These are phyloP conservation scores for Scylla paramamosain DNA, from an alignment of 1,140 invertebrate genomes.

Conservation along the genomic window DNA sequence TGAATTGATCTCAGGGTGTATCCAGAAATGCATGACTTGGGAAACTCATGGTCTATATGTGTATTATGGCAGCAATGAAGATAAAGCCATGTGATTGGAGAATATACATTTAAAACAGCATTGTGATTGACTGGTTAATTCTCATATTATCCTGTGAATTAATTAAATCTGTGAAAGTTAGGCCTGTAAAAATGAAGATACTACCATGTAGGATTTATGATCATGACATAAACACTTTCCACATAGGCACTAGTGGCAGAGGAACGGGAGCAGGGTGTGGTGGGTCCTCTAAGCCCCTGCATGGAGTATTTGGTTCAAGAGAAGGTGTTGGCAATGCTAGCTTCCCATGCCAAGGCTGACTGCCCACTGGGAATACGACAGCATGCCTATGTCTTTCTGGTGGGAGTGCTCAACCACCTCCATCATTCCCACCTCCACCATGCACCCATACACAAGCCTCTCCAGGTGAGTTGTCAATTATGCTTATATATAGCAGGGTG, in stretches of 20 bases:
- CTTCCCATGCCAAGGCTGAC: slow-evolving; percentile 70
- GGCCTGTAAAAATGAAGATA: too few species aligned
- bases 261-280: slow-evolving; percentile 57
- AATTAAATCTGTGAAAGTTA: too few species aligned
- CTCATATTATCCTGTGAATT: too few species aligned
- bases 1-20: too few species aligned
- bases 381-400: slow-evolving; percentile 75
- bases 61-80: too few species aligned
- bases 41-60: too few species aligned
- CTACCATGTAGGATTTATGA: too few species aligned
- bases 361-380: slow-evolving; percentile 76
- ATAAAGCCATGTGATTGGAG: too few species aligned
- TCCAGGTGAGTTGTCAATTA: slow-evolving; percentile 67
- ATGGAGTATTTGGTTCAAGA: slow-evolving; percentile 76
- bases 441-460: slow-evolving; percentile 73
- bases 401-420: slow-evolving; percentile 74
- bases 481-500: too few species aligned
- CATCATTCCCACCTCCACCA: slow-evolving; percentile 77
- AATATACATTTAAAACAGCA: too few species aligned
- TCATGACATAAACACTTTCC: background rate
- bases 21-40: too few species aligned
- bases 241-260: slow-evolving; percentile 72
- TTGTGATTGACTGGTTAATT: too few species aligned
- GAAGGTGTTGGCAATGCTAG: slow-evolving; percentile 69
- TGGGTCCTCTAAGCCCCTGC: slow-evolving; percentile 74